phyloP scores from a whole-genome alignment of 1,140 invertebrate genomes.

The Drosophila azteca region DNA sequence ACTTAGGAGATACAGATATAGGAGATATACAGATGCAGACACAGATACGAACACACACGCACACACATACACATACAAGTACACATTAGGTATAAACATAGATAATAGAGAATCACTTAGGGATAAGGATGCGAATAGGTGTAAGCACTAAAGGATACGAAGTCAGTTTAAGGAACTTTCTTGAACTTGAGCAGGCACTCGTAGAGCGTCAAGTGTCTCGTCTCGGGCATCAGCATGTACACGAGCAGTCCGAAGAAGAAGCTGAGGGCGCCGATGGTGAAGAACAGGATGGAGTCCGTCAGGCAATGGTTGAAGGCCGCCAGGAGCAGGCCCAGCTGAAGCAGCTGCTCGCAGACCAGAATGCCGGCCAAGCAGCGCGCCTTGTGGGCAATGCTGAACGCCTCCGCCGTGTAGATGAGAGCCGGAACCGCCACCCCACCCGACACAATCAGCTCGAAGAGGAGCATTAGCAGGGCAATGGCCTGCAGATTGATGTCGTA shows the following conservation, averaged over 20 bases:
- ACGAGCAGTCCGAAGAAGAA: conserved; percentile 63
- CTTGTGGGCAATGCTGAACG: conserved; percentile 68
- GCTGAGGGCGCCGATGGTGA: conserved; percentile 62
- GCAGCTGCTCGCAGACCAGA: conserved; percentile 60
- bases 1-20: no score
- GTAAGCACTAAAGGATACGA: conserved; percentile 3
- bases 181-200: conserved; percentile 77
- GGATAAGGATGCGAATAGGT: conserved; percentile 31
- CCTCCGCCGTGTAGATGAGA: conserved; percentile 67
- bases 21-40: no score
- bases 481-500: conserved; percentile 68
- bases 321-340: conserved; percentile 61
- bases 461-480: conserved; percentile 66
- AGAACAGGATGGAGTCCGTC: conserved; percentile 65
- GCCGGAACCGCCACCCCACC: conserved; percentile 67
- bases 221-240: conserved; percentile 73
- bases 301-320: conserved; percentile 57
- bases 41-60: conserved; percentile 3
- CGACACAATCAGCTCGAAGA: conserved; percentile 69
- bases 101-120: conserved; percentile 20
- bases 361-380: conserved; percentile 56
- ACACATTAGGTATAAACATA: conserved; percentile 3
- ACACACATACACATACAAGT: conserved; percentile 1
- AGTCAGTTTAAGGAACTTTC: conserved; percentile 54
- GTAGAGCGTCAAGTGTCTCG: conserved; percentile 63